Evolutionary conservation across 2,113 vertebrate species (phyloP), one percentile per base, ranked within the genome.

Genomic region (Xyrauchen texanus): DNA sequence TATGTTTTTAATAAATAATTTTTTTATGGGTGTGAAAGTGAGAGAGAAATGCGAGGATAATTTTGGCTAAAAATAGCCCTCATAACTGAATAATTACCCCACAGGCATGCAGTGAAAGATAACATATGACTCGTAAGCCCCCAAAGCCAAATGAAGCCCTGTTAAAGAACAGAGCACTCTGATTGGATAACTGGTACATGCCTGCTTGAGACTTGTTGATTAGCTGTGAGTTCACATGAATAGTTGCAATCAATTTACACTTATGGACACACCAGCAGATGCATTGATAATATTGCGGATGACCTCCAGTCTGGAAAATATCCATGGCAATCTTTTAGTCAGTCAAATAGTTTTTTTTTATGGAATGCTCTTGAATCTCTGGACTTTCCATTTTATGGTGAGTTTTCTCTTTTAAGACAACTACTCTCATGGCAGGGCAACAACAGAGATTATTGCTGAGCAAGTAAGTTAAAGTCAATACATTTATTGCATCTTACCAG

Each of bases 81-180:
- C 34, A 10, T 61, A 51, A 53, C 47, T 63, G 77, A 63, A 65
- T 60, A 65, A 74, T 67, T 80, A 51, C 69, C 62, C 62, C 42
- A 15, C 45, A 51, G 69, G 63, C 62, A 67, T 47, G 62, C 53
- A 8, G 62, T 74, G 52, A 49, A 47, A 57, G 69, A 80, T 55
- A 73, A 66, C n/a, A 66, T 73, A 51, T 80, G 78, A 72, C 68
- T 67, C 34, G 16, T 73, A 74, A 67, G 47, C 51, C 63, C 45
- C 63, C 66, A 46, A 61, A 0, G 8, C 49, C 45, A 21, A 71
- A 45, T 21, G 42, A 55, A 52, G 77, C 58, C n/a, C 67, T 16
- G 21, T 34, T 53, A 10, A 62, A 57, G 46, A 69, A 71, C 44
- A 63, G 8, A 34, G 61, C 2, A 0, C 15, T 75, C 72, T 75